Evolutionary conservation across 1,140 invertebrate species (phyloP), one percentile per base, ranked within the genome.

Genomic region (Ostrea edulis): DNA sequence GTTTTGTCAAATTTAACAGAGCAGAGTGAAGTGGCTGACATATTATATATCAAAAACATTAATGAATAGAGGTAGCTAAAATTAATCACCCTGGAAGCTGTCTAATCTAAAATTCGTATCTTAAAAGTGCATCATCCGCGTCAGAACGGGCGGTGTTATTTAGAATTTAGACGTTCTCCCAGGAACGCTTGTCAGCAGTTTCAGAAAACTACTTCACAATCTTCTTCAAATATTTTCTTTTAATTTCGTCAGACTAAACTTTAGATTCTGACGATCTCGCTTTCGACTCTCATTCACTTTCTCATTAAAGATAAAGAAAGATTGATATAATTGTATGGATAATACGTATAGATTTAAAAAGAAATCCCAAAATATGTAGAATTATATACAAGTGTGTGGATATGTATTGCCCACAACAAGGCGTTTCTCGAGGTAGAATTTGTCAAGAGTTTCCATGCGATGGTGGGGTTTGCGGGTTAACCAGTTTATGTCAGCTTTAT

Each of bases 211-310:
- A 25, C 68, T 14, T 62, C 55, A 17, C 68, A 77, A 35, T 77
- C 68, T 77, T 77, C 68, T 77, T 25, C 25, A 77, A 77, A 77
- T 77, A 77, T 77, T 77, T 77, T 77, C 68, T 77, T 77, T 77
- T 77, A 77, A 77, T 77, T 77, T 77, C 68, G 29, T 77, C 25
- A 29, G 68, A 14, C 25, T 25, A 77, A 77, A 77, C 68, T 35
- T 77, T 77, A 14, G 8, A 29, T 35, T 35, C 68, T 77, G 68
- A 77, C 25, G 11, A 77, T 11, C 14, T 25, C 2, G 17, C 35
- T 44, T 44, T 44, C 5, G 35, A 44, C 35, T 44, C 35, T 62
- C n/a, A 62, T n/a, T 62, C 17, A 62, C n/a, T 62, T 62, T 17
- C 55, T 62, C 17, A 17, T 62, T 8, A 20, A 62, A 62, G 55